phyloP scores from a whole-genome alignment of 2,888 invertebrate genomes.

The Cephus spinipes region DNA sequence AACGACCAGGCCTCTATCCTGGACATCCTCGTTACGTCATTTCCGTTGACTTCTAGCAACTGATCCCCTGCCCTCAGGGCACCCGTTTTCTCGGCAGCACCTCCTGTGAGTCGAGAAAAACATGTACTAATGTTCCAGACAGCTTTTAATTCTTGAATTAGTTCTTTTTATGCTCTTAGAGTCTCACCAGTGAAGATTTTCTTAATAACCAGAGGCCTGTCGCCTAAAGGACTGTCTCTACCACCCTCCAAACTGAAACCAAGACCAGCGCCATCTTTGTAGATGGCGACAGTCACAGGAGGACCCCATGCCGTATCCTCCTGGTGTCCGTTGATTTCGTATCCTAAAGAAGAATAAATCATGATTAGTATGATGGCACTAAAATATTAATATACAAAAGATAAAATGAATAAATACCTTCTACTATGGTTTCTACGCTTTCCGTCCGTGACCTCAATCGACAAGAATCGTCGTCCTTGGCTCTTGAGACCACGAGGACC shows the following conservation, averaged over 20 bases:
- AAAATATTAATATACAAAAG: neutral
- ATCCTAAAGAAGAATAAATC: slow-evolving; percentile 38
- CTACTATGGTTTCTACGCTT: slow-evolving; percentile 62
- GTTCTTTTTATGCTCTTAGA: neutral
- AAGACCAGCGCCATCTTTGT: slow-evolving; percentile 87
- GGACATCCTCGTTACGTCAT: slow-evolving; percentile 85
- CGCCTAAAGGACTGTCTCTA: slow-evolving; percentile 89
- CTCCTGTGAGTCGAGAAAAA: slow-evolving; percentile 72
- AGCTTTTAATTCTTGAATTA: neutral
- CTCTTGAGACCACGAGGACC: slow-evolving; percentile 79
- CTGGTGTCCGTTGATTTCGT: slow-evolving; percentile 55
- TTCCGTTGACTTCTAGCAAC: slow-evolving; percentile 85
- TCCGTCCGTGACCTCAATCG: slow-evolving; percentile 52
- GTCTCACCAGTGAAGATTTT: slow-evolving; percentile 91
- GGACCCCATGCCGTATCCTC: slow-evolving; percentile 71
- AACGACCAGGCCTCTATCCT: slow-evolving; percentile 95
- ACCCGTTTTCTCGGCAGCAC: slow-evolving; percentile 89
- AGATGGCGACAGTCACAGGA: slow-evolving; percentile 69
- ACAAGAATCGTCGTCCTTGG: slow-evolving; percentile 50
- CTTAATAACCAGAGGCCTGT: slow-evolving; percentile 89
- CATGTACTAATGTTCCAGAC: neutral
- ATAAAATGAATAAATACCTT: slow-evolving; percentile 42
- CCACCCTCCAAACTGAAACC: slow-evolving; percentile 97
- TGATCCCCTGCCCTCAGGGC: slow-evolving; percentile 88
- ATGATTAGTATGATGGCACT: neutral